Evolutionary conservation across 2,888 invertebrate species (phyloP).

Genomic region (Chymomyza caudatula): DNA sequence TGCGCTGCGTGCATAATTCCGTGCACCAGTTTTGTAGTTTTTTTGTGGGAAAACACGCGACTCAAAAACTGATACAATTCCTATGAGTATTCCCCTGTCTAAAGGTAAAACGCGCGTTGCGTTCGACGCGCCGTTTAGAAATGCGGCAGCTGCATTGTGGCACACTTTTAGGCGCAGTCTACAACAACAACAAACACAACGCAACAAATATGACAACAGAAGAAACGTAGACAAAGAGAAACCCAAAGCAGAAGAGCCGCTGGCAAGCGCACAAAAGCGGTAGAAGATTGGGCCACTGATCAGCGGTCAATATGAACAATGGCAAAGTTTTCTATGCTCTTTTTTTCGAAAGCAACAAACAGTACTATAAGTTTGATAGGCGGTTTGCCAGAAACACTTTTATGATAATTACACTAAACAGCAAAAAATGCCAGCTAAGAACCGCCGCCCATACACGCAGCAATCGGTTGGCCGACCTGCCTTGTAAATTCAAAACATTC

Average conservation of each 20-base stretch:
- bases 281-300: neutral
- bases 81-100: neutral
- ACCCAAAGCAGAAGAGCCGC: neutral
- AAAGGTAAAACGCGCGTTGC: neutral
- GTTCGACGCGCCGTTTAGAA: neutral
- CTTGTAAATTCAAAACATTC: too few species aligned
- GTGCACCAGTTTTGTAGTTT: slow-evolving; percentile 60
- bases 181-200: neutral
- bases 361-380: neutral
- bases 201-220: neutral
- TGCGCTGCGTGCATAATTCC: slow-evolving; percentile 71
- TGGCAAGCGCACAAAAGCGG: neutral
- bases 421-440: too few species aligned
- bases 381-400: too few species aligned
- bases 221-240: neutral
- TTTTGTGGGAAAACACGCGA: slow-evolving; percentile 26
- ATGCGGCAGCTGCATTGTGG: neutral
- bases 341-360: too few species aligned
- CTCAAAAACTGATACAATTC: slow-evolving; percentile 6
- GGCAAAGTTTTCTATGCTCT: neutral
- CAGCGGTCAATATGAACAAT: slow-evolving; percentile 15
- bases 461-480: too few species aligned
- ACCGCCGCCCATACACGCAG: too few species aligned
- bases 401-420: too few species aligned
- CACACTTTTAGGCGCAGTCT: neutral